Base-by-base conservation (phyloP, 2,888 invertebrate species). In the Drosophila parthenogenetica region DNA sequence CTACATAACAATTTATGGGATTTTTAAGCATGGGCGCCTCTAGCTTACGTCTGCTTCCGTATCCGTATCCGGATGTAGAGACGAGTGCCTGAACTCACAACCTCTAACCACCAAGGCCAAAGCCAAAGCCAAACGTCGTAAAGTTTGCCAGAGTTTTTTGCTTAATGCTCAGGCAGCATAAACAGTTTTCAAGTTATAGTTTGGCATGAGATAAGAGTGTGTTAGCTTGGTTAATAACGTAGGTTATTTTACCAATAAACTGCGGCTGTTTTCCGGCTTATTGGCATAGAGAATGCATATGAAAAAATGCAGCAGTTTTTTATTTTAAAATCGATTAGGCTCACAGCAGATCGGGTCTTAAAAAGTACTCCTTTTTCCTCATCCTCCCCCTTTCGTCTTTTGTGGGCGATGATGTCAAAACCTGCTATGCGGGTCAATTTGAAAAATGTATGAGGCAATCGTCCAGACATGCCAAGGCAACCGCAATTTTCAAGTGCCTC, bases 391-490 rank as follows among this genome's bases (percentile, higher is more conserved):
- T 5, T 54, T n/a, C n/a, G 17, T 22, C 10, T 0, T 10, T 35
- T 35, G 45, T 62, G 57, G 48, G 43, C 51, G n/a, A 42, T 42
- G 87, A 79, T 89, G 87, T 83, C 89, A 88, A 86, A 80, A 75
- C 49, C 39, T 73, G 63, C 58, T 68, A 82, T 85, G 87, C 77
- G 78, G 89, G 89, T 89, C 89, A 86, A 79, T 80, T 77, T 78
- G 46, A 73, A 82, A 73, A 82, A 79, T 78, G 46, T 77, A 73
- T 77, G 74, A 64, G 78, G 69, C 73, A 71, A 81, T 81, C 69
- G 74, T 71, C 67, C 67, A 69, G 82, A 73, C 72, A 82, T 73
- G 80, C 69, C 69, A 68, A 59, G 70, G 69, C 66, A 51, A 53
- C 51, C 53, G 37, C 50, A 55, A 49, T 67, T 51, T 55, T n/a